Evolutionary conservation across 1,140 invertebrate species (phyloP).

Genomic region (Sitodiplosis mosellana): DNA sequence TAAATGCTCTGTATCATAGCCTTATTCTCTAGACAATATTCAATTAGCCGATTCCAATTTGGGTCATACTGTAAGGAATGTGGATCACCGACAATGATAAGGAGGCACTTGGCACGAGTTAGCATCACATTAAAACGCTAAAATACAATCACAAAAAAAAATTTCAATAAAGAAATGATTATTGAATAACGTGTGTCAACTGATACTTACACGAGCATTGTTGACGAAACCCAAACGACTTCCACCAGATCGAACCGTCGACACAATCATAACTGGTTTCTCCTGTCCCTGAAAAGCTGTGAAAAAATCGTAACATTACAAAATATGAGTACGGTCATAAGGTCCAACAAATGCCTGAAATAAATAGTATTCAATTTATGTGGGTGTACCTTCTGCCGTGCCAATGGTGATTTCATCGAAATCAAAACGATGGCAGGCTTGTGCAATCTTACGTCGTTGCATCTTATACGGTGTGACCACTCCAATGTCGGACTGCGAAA

Average conservation of each 20-base stretch:
- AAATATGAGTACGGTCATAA: not conserved
- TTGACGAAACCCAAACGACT: slow-evolving; percentile 49
- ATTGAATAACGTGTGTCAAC: not conserved
- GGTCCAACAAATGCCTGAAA: slow-evolving; percentile 43
- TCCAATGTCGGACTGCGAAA: slow-evolving; percentile 49
- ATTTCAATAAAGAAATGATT: not conserved
- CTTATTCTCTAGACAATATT: slow-evolving; percentile 39
- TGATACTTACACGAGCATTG: slow-evolving; percentile 37
- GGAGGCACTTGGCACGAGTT: slow-evolving; percentile 59
- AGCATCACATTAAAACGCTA: slow-evolving; percentile 75
- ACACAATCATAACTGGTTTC: slow-evolving; percentile 58
- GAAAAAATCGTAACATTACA: not conserved
- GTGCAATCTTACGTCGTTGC: slow-evolving; percentile 37
- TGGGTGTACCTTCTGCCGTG: slow-evolving; percentile 54
- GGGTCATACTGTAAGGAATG: slow-evolving; percentile 45
- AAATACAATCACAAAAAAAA: slow-evolving; percentile 14
- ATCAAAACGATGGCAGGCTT: slow-evolving; percentile 19
- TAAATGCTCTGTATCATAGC: slow-evolving; percentile 45
- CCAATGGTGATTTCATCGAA: slow-evolving; percentile 43
- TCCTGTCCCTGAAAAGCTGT: slow-evolving; percentile 63
- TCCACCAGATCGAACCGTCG: slow-evolving; percentile 50
- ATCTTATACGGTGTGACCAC: slow-evolving; percentile 67
- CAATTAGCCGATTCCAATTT: slow-evolving; percentile 50
- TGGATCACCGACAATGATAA: slow-evolving; percentile 72
- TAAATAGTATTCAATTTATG: slow-evolving; percentile 14